Percentiles rank a stretch among this genome's conserved stretches.
Evolutionary conservation across 2,797 vertebrate species (phyloP).

Genomic region (Catharus ustulatus): DNA sequence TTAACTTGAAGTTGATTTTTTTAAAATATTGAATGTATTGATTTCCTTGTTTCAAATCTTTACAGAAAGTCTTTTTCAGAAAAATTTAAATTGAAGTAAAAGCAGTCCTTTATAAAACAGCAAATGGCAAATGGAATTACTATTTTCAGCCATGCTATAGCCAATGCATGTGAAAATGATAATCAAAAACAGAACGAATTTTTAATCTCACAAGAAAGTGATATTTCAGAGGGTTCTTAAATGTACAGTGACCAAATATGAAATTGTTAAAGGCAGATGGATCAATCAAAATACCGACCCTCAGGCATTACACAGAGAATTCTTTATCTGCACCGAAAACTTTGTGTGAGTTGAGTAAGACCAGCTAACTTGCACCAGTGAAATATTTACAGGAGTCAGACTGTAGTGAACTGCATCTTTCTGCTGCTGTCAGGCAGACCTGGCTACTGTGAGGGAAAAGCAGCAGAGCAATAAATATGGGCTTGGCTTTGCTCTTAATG

Average conservation of each 20-base stretch:
- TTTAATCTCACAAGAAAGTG: not conserved
- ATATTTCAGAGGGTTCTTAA: not conserved
- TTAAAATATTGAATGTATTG: not conserved
- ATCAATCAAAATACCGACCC: not conserved
- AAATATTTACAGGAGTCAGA: not conserved
- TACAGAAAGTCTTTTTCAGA: not conserved
- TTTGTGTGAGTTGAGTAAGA: not conserved
- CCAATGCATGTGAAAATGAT: not conserved
- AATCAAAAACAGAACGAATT: not conserved
- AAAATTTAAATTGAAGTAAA: not conserved
- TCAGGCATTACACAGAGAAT: not conserved
- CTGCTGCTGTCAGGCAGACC: not conserved
- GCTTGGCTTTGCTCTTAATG: not conserved
- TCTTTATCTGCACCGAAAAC: not conserved
- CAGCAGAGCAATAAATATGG: not conserved
- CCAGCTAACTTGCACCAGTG: not conserved
- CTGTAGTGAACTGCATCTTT: not conserved
- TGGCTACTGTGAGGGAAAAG: not conserved
- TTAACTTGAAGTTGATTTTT: not conserved
- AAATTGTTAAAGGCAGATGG: not conserved
- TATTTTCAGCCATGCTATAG: not conserved
- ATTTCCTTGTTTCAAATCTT: not conserved
- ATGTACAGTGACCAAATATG: not conserved
- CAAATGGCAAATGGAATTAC: conserved; percentile 1
- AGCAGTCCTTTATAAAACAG: not conserved